Base-by-base conservation (phyloP, 2,113 vertebrate genomes). In the Aythya baeri region DNA sequence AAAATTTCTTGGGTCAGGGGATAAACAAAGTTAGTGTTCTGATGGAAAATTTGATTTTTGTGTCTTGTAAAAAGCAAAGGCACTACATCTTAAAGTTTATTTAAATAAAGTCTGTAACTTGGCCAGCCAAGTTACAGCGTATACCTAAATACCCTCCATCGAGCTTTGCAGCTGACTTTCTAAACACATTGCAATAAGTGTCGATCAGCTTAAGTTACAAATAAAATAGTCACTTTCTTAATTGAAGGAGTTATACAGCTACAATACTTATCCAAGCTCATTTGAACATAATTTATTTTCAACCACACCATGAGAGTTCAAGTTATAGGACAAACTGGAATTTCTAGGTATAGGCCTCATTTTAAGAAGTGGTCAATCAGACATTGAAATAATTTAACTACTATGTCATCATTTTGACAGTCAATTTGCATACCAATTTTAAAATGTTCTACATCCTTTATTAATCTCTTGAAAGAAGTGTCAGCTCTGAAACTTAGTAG, bases 91-190 rank as follows among this genome's bases (percentile, higher is more conserved):
- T 67, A 74, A 77, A 71, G 54, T 83, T 79, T 85, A 43, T 75
- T 95, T 96, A 92, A 96, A 94, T 84, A 96, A 95, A 93, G 90
- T 31, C 96, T 76, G 92, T 62, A 98, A 98, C 98, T 98, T 97
- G 98, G 99, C 99, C 99, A 98, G 98, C 99, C 98, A 99, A 98
- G 98, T 98, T 94, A 97, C 92, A 95, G 94, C 17, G 41, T 17
- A 43, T 18, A 79, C 34, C 87, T 72, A 20, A 62, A 88, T 11
- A 87, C 11, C 9, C 72, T 29, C 18, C 52, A 27, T 52, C 70
- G 55, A 34, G 29, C 50, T 73, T 3, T 49, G 74, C 41, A 52
- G 78, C 22, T 62, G 86, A 68, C 58, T 54, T 13, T 38, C 94
- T 91, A 95, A 97, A 97, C 96, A 94, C 6, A 25, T 11, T 57